Percentiles rank a stretch among this genome's conserved stretches.
Conservation (phyloP, 2,888 invertebrate species). For the Dolichopus griseipennis region DNA sequence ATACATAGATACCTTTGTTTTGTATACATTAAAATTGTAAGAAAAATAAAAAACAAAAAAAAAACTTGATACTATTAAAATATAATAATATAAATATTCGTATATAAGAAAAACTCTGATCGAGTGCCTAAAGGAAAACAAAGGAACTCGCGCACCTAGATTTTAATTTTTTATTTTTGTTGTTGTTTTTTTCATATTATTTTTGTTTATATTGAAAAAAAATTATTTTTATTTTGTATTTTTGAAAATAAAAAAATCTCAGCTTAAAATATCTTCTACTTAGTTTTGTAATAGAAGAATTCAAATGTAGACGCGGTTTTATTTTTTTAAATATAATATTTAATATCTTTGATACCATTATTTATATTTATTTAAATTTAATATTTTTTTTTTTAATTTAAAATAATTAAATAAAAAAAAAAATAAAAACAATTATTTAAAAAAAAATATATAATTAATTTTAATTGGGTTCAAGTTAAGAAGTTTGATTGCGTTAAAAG, state of each 20-base stretch:
- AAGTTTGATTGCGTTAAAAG: too few species aligned
- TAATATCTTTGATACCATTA: too few species aligned
- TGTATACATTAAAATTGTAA: not conserved
- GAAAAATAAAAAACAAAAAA: not conserved
- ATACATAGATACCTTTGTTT: not conserved
- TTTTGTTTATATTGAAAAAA: not conserved
- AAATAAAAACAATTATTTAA: not conserved
- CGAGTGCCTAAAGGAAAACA: not conserved
- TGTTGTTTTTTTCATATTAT: not conserved
- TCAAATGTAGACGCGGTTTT: not conserved
- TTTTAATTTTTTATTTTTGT: not conserved
- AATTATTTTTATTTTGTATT: not conserved
- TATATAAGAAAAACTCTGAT: not conserved
- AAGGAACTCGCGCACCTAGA: conserved; percentile 4
- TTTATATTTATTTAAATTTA: not conserved
- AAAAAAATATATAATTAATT: not conserved
- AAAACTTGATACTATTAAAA: not conserved
- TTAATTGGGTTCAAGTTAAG: too few species aligned
- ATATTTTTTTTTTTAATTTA: not conserved
- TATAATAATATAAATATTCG: not conserved
- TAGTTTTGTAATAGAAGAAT: conserved; percentile 1
- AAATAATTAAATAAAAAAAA: not conserved
- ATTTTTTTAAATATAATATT: not conserved
- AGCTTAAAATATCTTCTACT: not conserved
- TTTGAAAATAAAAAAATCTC: not conserved